phyloP scores from a whole-genome alignment of 1,140 invertebrate species.

The Drosophila tani region DNA sequence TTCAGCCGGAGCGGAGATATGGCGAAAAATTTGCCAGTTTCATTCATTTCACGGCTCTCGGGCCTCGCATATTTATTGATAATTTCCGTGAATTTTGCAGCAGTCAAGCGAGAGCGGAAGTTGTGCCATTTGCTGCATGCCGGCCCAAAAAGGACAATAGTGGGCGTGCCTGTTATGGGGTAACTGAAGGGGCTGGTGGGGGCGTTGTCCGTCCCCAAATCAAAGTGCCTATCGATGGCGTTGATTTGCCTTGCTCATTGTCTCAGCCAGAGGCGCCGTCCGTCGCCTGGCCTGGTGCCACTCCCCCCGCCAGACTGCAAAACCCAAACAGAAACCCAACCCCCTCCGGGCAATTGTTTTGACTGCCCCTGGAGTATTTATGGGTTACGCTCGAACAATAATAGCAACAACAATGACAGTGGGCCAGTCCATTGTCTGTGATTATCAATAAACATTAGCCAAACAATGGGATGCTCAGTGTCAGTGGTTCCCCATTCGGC shows the following conservation, averaged over 20 bases:
- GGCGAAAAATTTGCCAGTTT: slow-evolving; percentile 65
- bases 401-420: slow-evolving; percentile 55
- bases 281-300: slow-evolving; percentile 1
- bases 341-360: slow-evolving; percentile 63
- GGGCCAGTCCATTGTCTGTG: slow-evolving; percentile 67
- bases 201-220: slow-evolving; percentile 50
- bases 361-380: slow-evolving; percentile 77
- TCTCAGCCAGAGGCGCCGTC: slow-evolving; percentile 55
- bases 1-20: slow-evolving; percentile 37
- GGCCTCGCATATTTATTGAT: slow-evolving; percentile 84
- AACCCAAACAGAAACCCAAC: neutral
- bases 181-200: too few species aligned
- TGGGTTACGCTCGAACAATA: slow-evolving; percentile 76
- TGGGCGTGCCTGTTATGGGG: neutral
- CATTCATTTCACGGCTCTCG: slow-evolving; percentile 54
- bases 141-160: slow-evolving; percentile 74
- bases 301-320: neutral
- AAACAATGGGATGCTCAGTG: slow-evolving; percentile 71
- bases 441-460: slow-evolving; percentile 81
- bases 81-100: slow-evolving; percentile 79
- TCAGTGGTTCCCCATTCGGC: slow-evolving; percentile 37
- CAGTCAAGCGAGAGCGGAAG: slow-evolving; percentile 80
- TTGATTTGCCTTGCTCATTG: slow-evolving; percentile 75
- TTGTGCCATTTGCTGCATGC: slow-evolving; percentile 80
- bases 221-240: slow-evolving; percentile 80